Evolutionary conservation across 2,888 invertebrate species (phyloP), one percentile per base, ranked within the genome.

Genomic region (Leptopilina myrica): DNA sequence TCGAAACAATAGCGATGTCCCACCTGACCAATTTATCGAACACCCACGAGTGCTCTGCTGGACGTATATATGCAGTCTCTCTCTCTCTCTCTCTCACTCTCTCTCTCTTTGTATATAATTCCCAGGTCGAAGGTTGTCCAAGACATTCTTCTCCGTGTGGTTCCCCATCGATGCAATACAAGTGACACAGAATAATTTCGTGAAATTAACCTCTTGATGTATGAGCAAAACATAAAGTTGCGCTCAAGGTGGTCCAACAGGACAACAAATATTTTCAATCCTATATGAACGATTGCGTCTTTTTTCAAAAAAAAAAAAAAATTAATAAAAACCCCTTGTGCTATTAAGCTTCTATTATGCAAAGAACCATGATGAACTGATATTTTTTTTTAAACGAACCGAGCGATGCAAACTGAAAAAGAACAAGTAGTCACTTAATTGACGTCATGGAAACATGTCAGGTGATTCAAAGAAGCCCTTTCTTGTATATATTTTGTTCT

Each of bases 21-120:
- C 87, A 85, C 87, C 85, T 87, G 85, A 84, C 86, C 89, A 89
- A 90, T 90, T 90, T 89, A 90, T 89, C 87, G 88, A 84, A 89
- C 90, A 90, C 89, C 90, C 89, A 90, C 89, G 88, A 85, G 81
- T 49, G 84, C 81, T 81, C 85, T 86, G 77, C 85, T 81, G 81
- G 79, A 83, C 81, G 84, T 81, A 80, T 78, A 66, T 49, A 66
- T 49, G 3, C 11, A 49, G 49, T 49, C 49, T 49, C 49, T 49
- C 49, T 49, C 49, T 49, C 49, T 49, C 49, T 49, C 49, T 49
- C 49, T 20, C 20, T 20, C 20, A 5, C 49, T 49, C 49, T 49
- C 49, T 49, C 49, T 49, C 49, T 49, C 49, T 49, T 76, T 75
- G 81, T 82, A 82, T 82, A 85, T 83, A 81, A 78, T 79, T 81